Percentiles rank a stretch among this genome's conserved stretches.
Conservation (phyloP, 2,797 vertebrate species). For the Graptemys geographica region DNA sequence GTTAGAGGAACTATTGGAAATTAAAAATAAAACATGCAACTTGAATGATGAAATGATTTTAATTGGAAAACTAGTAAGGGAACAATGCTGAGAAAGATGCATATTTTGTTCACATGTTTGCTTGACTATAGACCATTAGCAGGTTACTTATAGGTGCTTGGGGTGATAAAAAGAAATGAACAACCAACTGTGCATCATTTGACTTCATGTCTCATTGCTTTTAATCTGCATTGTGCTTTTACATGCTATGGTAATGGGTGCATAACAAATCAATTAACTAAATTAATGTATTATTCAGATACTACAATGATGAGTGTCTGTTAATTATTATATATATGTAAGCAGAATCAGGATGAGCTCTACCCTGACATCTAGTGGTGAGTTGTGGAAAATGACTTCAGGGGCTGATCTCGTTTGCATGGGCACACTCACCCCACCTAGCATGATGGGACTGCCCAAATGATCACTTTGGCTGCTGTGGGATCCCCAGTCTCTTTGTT, state of each 20-base stretch:
- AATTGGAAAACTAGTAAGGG: background rate
- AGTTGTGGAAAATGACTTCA: too few relatives aligned
- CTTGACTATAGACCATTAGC: background rate
- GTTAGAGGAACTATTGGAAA: background rate
- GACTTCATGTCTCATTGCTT: background rate
- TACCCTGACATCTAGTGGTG: too few relatives aligned
- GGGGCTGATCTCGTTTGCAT: too few relatives aligned
- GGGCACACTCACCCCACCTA: too few relatives aligned
- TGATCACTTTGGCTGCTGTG: too few relatives aligned
- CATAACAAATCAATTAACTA: constrained; percentile 12
- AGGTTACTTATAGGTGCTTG: background rate
- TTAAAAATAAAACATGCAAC: background rate
- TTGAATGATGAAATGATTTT: background rate
- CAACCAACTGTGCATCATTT: background rate
- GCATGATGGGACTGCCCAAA: too few relatives aligned
- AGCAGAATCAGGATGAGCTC: too few relatives aligned
- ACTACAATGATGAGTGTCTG: background rate
- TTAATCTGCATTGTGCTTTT: background rate
- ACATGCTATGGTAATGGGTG: background rate
- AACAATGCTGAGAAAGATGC: background rate
- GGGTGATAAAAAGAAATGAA: background rate
- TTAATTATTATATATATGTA: background rate
- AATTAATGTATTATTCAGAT: background rate
- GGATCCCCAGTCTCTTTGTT: too few relatives aligned
- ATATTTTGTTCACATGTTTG: constrained; percentile 1